Conservation (phyloP, 2,797 vertebrate species). For the Sebastes diploproa region DNA sequence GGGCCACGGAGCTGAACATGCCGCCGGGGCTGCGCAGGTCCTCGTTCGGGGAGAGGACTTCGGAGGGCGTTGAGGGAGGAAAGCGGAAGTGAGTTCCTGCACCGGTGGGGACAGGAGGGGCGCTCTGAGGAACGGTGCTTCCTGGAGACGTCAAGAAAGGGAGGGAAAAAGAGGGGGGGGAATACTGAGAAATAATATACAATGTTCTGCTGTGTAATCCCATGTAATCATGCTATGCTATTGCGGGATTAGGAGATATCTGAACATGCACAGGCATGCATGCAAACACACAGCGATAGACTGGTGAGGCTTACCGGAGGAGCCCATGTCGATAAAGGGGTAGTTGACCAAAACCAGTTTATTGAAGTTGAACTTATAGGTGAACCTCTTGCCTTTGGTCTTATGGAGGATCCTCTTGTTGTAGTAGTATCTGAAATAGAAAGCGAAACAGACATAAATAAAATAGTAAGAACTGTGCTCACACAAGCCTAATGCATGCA, state of each 20-base stretch:
- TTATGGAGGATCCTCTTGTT: conserved; percentile 95
- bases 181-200: conserved; percentile 55
- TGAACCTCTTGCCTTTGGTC: conserved; percentile 95
- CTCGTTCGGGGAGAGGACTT: conserved; percentile 89
- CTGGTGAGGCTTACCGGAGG: conserved; percentile 79
- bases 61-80: conserved; percentile 88
- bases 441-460: neutral
- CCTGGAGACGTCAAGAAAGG: conserved; percentile 70
- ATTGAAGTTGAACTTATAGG: conserved; percentile 97
- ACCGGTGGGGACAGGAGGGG: conserved; percentile 89
- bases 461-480: neutral
- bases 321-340: conserved; percentile 92
- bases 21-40: conserved; percentile 82
- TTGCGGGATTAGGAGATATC: conserved; percentile 50
- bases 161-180: neutral
- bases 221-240: conserved; percentile 43
- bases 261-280: conserved; percentile 6
- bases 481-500: neutral
- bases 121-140: conserved; percentile 90
- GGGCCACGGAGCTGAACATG: conserved; percentile 86
- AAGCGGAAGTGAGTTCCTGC: conserved; percentile 89
- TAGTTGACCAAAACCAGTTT: conserved; percentile 95
- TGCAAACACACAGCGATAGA: neutral
- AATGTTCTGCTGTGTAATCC: conserved; percentile 51
- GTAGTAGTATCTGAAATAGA: conserved; percentile 89